Conservation (phyloP, 1,140 invertebrate genomes). For the Dendroctonus ponderosae region DNA sequence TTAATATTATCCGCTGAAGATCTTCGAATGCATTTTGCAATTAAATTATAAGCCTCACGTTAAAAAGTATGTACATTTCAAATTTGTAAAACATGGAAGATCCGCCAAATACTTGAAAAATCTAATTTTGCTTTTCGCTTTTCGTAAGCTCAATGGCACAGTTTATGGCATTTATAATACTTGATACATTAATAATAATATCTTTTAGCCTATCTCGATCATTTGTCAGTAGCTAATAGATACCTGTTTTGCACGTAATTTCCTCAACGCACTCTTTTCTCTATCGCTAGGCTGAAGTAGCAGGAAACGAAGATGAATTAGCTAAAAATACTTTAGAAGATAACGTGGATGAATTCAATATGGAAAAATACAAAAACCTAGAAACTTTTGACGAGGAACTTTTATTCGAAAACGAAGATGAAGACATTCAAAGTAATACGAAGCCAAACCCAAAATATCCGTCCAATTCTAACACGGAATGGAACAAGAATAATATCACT, state of each 20-base stretch:
- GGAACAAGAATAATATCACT: background rate
- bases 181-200: no score
- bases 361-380: slow-evolving; percentile 25
- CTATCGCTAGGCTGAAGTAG: slow-evolving; percentile 18
- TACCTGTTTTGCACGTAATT: slow-evolving; percentile 34
- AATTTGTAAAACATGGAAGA: no score
- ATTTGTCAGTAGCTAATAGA: slow-evolving; percentile 8
- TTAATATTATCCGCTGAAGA: no score
- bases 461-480: background rate
- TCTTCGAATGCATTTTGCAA: no score
- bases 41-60: no score
- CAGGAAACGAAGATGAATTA: slow-evolving; percentile 10
- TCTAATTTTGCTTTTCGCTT: no score
- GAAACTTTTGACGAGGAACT: slow-evolving; percentile 40
- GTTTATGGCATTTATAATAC: no score
- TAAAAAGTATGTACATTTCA: no score
- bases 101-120: no score
- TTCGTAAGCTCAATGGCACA: no score
- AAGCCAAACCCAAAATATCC: no score
- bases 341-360: background rate
- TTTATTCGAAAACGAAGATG: slow-evolving; percentile 3
- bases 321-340: slow-evolving; percentile 9
- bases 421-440: background rate
- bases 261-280: slow-evolving; percentile 38
- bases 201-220: no score